These are phyloP conservation scores for Tanytarsus gracilentus DNA, from an alignment of 2,888 invertebrate genomes.

Conservation along the genomic window DNA sequence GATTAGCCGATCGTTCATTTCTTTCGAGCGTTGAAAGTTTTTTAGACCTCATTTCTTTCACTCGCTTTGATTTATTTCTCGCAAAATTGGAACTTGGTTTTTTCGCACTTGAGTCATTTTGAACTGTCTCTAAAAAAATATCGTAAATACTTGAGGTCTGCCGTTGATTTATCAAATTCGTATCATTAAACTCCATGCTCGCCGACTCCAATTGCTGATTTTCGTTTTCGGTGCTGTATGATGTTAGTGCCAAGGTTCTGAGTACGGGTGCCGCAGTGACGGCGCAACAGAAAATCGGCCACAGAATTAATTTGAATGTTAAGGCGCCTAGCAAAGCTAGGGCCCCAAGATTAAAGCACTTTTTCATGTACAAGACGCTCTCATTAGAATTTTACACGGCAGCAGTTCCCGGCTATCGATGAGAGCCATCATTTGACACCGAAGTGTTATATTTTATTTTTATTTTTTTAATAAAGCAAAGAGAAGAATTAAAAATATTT, in stretches of 20 bases:
- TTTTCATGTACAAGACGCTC: constrained; percentile 38
- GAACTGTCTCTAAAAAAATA: not conserved
- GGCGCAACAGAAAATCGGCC: constrained; percentile 37
- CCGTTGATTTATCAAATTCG: not conserved
- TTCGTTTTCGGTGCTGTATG: constrained; percentile 9
- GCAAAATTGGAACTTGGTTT: constrained; percentile 42
- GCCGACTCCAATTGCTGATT: not conserved
- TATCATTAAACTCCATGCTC: not conserved
- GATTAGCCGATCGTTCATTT: constrained; percentile 63
- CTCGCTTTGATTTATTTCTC: constrained; percentile 32
- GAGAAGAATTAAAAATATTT: too few species aligned
- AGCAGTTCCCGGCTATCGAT: too few species aligned
- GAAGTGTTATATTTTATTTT: too few species aligned
- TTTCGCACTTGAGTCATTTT: constrained; percentile 35
- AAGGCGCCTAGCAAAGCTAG: constrained; percentile 45
- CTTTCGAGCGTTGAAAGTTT: constrained; percentile 37
- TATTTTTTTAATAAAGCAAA: too few species aligned
- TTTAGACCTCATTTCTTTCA: constrained; percentile 27
- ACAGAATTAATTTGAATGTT: constrained; percentile 40
- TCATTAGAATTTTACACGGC: not conserved
- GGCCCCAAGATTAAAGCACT: constrained; percentile 39
- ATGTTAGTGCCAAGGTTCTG: constrained; percentile 1
- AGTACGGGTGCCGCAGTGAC: constrained; percentile 37
- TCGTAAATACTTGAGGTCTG: constrained; percentile 15
- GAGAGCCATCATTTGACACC: too few species aligned